Conservation (phyloP, 2,797 vertebrate species). For the Catharus ustulatus region DNA sequence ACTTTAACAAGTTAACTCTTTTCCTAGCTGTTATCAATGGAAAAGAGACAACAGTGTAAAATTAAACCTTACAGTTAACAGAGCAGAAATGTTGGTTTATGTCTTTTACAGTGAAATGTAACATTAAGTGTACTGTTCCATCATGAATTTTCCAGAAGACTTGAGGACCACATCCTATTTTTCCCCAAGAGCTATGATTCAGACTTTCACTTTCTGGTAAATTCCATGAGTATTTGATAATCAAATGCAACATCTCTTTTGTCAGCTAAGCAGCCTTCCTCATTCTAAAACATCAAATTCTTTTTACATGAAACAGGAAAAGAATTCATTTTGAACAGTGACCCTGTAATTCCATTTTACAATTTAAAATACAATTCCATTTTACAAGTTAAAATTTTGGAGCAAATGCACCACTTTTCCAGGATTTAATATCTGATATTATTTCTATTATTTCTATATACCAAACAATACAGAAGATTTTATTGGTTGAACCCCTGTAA, state of each 20-base stretch:
- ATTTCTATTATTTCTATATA: constrained; percentile 9
- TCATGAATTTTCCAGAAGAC: background rate
- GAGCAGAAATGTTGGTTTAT: background rate
- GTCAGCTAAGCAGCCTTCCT: background rate
- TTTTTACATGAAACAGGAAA: background rate
- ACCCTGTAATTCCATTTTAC: background rate
- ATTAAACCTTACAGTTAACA: constrained; percentile 6
- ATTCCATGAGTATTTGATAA: constrained; percentile 32
- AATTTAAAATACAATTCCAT: background rate
- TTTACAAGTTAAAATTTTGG: background rate
- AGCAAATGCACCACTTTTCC: background rate
- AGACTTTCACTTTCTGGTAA: background rate
- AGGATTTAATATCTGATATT: background rate
- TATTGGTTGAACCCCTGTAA: background rate
- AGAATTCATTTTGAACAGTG: background rate
- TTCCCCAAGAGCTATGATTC: background rate
- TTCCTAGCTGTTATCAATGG: background rate
- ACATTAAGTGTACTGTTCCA: background rate
- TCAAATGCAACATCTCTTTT: background rate
- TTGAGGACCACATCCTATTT: background rate
- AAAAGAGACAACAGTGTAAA: background rate
- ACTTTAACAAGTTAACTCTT: background rate
- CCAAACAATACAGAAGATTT: background rate
- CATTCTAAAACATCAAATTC: background rate
- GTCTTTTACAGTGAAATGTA: background rate